Conservation (phyloP, 1,140 invertebrate genomes). For the Trachelipus rathkii region DNA sequence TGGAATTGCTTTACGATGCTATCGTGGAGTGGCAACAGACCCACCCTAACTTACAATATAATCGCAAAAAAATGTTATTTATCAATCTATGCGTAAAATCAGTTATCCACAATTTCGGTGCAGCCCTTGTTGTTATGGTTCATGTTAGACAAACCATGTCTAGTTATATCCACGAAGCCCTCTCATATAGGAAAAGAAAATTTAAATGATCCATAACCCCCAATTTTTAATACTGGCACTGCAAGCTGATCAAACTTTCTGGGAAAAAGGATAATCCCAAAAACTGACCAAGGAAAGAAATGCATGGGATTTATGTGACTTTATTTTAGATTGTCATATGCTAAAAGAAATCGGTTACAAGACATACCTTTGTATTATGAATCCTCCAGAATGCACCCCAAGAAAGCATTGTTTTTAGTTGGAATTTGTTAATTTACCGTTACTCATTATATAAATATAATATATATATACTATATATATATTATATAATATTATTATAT, state of each 20-base stretch:
- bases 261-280: constrained; percentile 63
- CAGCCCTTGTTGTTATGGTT: constrained; percentile 93
- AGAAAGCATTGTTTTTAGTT: constrained; percentile 90
- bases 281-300: constrained; percentile 65
- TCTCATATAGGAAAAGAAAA: constrained; percentile 59
- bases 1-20: constrained; percentile 84
- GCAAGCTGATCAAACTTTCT: constrained; percentile 84
- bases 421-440: constrained; percentile 54
- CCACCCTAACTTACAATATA: too few species aligned
- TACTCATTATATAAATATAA: too few species aligned
- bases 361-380: constrained; percentile 68
- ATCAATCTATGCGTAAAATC: too few species aligned
- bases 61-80: constrained; percentile 77
- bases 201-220: constrained; percentile 56
- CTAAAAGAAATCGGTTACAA: constrained; percentile 69
- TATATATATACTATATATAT: too few species aligned
- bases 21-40: constrained; percentile 90
- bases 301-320: constrained; percentile 88
- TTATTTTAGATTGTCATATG: constrained; percentile 70
- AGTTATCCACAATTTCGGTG: constrained; percentile 76
- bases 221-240: constrained; percentile 75
- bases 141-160: constrained; percentile 69
- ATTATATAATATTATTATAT: too few species aligned
- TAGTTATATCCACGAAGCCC: constrained; percentile 61
- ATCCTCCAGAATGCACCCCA: constrained; percentile 76